These are phyloP conservation scores for Mimachlamys varia DNA, from an alignment of 2,888 invertebrate genomes.

Conservation along the genomic window DNA sequence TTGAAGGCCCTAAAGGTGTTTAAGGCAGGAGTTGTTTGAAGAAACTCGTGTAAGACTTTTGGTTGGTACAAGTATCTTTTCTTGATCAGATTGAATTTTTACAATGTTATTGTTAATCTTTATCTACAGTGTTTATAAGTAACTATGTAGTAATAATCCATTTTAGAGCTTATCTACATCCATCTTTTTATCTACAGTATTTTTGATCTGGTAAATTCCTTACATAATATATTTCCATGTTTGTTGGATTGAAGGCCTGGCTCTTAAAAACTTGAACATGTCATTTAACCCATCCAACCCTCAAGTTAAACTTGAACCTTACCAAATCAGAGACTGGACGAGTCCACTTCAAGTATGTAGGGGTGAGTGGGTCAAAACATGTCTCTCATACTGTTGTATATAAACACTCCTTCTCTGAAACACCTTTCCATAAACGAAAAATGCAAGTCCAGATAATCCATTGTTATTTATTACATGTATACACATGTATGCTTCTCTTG, in stretches of 20 bases:
- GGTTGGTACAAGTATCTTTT: not conserved
- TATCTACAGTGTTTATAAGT: not conserved
- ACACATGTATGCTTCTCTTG: no score
- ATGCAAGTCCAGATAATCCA: not conserved
- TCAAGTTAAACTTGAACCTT: no score
- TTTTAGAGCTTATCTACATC: constrained; percentile 30
- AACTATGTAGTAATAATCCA: constrained; percentile 13
- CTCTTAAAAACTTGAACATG: not conserved
- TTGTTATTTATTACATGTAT: not conserved
- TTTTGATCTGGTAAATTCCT: constrained; percentile 26
- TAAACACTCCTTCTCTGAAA: not conserved
- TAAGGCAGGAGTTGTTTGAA: not conserved
- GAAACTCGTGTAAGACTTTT: not conserved
- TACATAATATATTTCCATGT: not conserved
- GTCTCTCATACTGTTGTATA: not conserved
- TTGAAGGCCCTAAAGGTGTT: no score
- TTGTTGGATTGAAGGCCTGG: not conserved
- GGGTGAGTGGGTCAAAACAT: no score
- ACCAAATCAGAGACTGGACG: no score
- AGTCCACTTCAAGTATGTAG: no score
- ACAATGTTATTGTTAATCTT: not conserved
- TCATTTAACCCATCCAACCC: no score
- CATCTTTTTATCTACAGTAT: not conserved
- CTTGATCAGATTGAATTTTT: not conserved
- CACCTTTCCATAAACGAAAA: not conserved